phyloP scores from a whole-genome alignment of 2,888 invertebrate species.

The Phymatocera aterrima region DNA sequence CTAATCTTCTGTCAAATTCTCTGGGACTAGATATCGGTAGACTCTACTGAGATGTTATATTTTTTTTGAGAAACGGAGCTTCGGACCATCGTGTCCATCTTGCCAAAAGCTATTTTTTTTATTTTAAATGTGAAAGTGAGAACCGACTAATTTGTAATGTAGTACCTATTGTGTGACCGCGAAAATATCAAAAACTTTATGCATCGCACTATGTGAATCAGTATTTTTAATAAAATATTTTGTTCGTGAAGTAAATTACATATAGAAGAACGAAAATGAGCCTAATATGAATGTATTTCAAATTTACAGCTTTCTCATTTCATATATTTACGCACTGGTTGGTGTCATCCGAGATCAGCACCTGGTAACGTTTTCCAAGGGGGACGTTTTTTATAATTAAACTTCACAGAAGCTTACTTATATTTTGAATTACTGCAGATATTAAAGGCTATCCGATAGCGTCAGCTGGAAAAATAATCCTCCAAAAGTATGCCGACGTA shows the following conservation, averaged over 20 bases:
- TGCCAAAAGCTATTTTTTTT: too few relatives aligned
- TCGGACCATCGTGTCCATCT: too few relatives aligned
- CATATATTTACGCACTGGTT: background rate
- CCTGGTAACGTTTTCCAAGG: background rate
- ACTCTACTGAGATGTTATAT: too few relatives aligned
- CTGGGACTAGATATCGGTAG: too few relatives aligned
- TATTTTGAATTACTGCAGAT: slow-evolving; percentile 17
- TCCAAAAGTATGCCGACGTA: background rate
- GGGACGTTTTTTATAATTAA: slow-evolving; percentile 2
- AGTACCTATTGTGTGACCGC: too few relatives aligned
- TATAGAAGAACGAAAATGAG: background rate
- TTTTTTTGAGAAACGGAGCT: too few relatives aligned
- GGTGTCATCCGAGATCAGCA: slow-evolving; percentile 28
- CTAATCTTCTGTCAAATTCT: too few relatives aligned
- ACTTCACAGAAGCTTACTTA: slow-evolving; percentile 23
- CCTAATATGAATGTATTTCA: background rate
- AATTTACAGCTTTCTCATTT: background rate
- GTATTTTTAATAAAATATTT: too few relatives aligned
- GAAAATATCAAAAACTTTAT: too few relatives aligned
- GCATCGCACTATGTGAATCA: too few relatives aligned
- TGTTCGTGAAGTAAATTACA: background rate
- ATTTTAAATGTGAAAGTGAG: too few relatives aligned
- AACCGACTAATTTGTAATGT: too few relatives aligned
- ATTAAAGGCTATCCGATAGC: background rate
- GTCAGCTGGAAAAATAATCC: background rate